A percentile compares a stretch with the other conserved stretches of the same genome.
Evolutionary conservation across 2,888 invertebrate species (phyloP).

Genomic region (Ceriagrion tenellum): DNA sequence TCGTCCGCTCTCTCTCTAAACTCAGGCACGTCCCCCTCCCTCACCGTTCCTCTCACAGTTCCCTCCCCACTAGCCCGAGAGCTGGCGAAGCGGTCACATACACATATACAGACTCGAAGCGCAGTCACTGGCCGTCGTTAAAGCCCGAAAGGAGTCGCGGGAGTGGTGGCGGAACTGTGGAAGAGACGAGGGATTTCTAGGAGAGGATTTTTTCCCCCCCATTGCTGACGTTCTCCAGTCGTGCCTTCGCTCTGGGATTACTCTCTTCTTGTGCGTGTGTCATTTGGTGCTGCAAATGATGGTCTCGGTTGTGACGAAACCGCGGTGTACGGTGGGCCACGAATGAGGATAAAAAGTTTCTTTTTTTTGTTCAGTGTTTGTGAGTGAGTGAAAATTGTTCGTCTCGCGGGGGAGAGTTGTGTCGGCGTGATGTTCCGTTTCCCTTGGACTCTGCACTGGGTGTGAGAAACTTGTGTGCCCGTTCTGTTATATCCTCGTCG

Average conservation of each 20-base stretch:
- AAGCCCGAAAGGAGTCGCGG: background rate
- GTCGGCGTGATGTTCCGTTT: background rate
- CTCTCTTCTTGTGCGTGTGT: background rate
- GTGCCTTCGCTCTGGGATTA: background rate
- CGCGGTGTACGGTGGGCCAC: background rate
- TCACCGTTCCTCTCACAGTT: background rate
- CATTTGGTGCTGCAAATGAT: background rate
- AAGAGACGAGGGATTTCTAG: background rate
- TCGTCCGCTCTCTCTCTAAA: background rate
- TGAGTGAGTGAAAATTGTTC: background rate
- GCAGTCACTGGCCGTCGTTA: slow-evolving; percentile 36
- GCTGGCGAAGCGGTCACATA: background rate
- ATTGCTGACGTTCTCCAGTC: background rate
- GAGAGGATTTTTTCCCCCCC: background rate
- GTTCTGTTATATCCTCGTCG: background rate
- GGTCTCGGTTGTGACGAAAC: background rate
- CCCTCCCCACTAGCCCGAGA: background rate
- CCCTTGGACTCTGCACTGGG: background rate
- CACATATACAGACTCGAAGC: background rate
- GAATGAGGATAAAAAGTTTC: background rate
- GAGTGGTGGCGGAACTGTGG: background rate
- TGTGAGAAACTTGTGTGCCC: background rate
- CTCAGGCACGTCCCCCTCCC: background rate
- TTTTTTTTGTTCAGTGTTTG: background rate
- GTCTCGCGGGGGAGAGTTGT: background rate